phyloP scores from a whole-genome alignment of 2,888 invertebrate species.

The Eupeodes latifasciatus region DNA sequence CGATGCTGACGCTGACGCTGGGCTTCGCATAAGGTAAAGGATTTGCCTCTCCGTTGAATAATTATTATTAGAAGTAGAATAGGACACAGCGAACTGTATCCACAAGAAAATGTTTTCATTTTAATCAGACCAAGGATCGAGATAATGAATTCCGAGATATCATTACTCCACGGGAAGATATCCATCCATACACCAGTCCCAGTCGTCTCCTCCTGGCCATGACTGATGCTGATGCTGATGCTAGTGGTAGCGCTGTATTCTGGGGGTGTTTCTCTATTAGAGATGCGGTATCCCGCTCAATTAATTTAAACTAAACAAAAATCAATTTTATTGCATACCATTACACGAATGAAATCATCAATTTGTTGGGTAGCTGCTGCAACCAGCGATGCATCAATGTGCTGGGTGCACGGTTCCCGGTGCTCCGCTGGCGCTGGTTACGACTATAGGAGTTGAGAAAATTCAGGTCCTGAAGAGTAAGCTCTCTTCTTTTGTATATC shows the following conservation, averaged over 20 bases:
- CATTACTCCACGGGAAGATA: constrained; percentile 47
- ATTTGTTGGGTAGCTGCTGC: constrained; percentile 73
- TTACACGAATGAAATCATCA: constrained; percentile 76
- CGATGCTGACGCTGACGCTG: background rate
- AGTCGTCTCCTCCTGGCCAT: background rate
- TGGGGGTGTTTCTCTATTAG: constrained; percentile 56
- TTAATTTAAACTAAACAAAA: constrained; percentile 76
- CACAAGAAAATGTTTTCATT: constrained; percentile 61
- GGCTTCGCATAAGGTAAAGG: constrained; percentile 3
- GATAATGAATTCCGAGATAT: constrained; percentile 71
- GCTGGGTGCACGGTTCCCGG: background rate
- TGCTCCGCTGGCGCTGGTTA: background rate
- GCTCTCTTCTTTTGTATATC: background rate
- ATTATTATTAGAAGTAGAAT: constrained; percentile 66
- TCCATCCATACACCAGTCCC: background rate
- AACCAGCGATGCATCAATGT: constrained; percentile 65
- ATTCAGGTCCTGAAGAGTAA: constrained; percentile 40
- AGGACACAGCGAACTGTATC: constrained; percentile 27
- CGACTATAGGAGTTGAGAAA: background rate
- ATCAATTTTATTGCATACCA: constrained; percentile 75
- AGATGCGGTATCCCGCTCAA: constrained; percentile 75
- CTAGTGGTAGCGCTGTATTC: background rate
- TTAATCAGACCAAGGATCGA: constrained; percentile 66
- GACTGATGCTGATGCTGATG: background rate
- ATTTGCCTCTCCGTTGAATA: constrained; percentile 64